Evolutionary conservation across 2,888 invertebrate species (phyloP).

Genomic region (Thereva nobilitata): DNA sequence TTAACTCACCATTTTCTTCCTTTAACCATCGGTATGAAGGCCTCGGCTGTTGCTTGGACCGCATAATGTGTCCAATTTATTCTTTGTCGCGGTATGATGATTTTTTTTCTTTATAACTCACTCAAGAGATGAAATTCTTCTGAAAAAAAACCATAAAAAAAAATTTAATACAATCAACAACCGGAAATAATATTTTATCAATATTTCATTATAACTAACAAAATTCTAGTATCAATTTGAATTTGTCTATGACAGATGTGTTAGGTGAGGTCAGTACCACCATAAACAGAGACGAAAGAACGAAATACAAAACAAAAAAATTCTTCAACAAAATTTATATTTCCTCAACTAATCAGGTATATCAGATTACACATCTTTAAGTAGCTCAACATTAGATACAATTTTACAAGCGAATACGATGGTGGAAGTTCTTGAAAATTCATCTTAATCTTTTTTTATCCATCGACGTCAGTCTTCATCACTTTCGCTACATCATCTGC

Average conservation of each 20-base stretch:
- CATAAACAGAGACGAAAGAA: too few species aligned
- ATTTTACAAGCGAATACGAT: not conserved
- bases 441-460: conserved; percentile 6
- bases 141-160: conserved; percentile 14
- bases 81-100: conserved; percentile 40
- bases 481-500: conserved; percentile 27
- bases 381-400: not conserved
- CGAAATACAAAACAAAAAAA: too few species aligned
- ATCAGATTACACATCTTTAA: not conserved
- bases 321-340: too few species aligned
- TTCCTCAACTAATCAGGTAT: too few species aligned
- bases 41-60: conserved; percentile 73
- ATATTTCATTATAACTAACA: too few species aligned
- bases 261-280: too few species aligned
- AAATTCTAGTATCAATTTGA: too few species aligned
- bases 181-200: too few species aligned
- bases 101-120: conserved; percentile 20
- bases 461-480: conserved; percentile 30
- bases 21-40: conserved; percentile 71
- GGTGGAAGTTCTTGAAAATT: conserved; percentile 12
- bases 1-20: conserved; percentile 66
- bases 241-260: too few species aligned
- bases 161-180: not conserved
- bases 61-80: conserved; percentile 63
- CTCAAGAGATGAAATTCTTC: conserved; percentile 16